Evolutionary conservation across 2,888 invertebrate genomes (phyloP).

Genomic region (Endotricha flammealis): DNA sequence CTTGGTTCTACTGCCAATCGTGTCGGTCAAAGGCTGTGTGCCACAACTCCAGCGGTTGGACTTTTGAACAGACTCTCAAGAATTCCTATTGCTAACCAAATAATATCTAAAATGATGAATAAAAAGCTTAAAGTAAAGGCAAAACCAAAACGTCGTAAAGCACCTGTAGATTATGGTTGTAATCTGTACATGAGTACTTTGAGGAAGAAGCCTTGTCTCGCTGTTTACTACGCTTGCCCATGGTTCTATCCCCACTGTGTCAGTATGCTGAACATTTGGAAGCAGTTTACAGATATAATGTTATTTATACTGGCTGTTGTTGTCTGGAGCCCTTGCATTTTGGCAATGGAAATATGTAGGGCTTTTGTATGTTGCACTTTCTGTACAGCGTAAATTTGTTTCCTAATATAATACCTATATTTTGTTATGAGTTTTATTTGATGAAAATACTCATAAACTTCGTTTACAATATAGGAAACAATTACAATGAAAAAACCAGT

Average conservation of each 20-base stretch:
- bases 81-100: too few species aligned
- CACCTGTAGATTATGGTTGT: constrained; percentile 28
- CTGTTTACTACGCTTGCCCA: constrained; percentile 37
- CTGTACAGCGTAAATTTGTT: constrained; percentile 33
- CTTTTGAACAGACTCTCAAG: constrained; percentile 15
- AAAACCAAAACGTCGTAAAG: not conserved
- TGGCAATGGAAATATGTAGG: constrained; percentile 37
- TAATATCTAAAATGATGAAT: too few species aligned
- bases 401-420: constrained; percentile 7
- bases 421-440: not conserved
- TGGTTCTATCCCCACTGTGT: constrained; percentile 48
- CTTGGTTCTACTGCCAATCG: constrained; percentile 24
- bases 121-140: constrained; percentile 13
- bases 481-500: too few species aligned
- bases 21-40: constrained; percentile 21
- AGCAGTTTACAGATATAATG: constrained; percentile 35
- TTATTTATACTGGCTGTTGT: constrained; percentile 40
- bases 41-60: constrained; percentile 14
- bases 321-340: constrained; percentile 53
- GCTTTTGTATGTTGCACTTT: constrained; percentile 38
- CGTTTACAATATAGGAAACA: too few species aligned
- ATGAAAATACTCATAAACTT: not conserved
- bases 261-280: constrained; percentile 31
- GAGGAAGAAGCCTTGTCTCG: constrained; percentile 35
- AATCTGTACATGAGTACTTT: constrained; percentile 40